These are phyloP conservation scores for Pyrochroa serraticornis DNA, from an alignment of 2,888 invertebrate genomes.

Conservation along the genomic window DNA sequence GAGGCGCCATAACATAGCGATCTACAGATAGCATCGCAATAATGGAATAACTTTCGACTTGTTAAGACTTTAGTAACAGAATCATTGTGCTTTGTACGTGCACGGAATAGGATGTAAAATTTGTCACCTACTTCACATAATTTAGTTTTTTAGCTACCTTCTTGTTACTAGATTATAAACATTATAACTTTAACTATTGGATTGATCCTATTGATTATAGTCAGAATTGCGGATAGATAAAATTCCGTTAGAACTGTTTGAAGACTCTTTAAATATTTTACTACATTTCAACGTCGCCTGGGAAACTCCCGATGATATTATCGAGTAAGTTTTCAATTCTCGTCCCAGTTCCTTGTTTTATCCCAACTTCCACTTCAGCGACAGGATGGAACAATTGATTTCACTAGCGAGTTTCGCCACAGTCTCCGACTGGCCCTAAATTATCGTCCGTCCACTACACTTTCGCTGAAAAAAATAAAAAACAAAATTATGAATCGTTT, in stretches of 20 bases:
- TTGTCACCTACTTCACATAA: too few relatives aligned
- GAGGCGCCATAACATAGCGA: too few relatives aligned
- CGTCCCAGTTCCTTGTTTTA: slow-evolving; percentile 10
- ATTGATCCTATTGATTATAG: background rate
- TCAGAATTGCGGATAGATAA: background rate
- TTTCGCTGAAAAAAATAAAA: too few relatives aligned
- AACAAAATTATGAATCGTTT: too few relatives aligned
- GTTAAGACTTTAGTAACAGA: too few relatives aligned
- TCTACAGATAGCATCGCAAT: too few relatives aligned
- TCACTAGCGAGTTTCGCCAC: background rate
- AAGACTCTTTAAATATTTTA: slow-evolving; percentile 15
- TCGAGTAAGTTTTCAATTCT: slow-evolving; percentile 7
- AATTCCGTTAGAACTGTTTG: slow-evolving; percentile 1
- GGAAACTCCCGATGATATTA: slow-evolving; percentile 1
- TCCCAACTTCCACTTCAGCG: slow-evolving; percentile 5
- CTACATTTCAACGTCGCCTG: slow-evolving; percentile 9
- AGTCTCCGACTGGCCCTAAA: background rate
- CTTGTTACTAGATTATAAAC: too few relatives aligned
- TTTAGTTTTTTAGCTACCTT: too few relatives aligned
- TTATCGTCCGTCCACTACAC: background rate
- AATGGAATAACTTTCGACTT: too few relatives aligned
- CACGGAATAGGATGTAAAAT: too few relatives aligned
- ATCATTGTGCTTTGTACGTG: too few relatives aligned
- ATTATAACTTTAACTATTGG: too few relatives aligned
- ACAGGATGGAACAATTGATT: slow-evolving; percentile 13